phyloP scores from a whole-genome alignment of 1,140 invertebrate species.

The Lepidurus packardi region DNA sequence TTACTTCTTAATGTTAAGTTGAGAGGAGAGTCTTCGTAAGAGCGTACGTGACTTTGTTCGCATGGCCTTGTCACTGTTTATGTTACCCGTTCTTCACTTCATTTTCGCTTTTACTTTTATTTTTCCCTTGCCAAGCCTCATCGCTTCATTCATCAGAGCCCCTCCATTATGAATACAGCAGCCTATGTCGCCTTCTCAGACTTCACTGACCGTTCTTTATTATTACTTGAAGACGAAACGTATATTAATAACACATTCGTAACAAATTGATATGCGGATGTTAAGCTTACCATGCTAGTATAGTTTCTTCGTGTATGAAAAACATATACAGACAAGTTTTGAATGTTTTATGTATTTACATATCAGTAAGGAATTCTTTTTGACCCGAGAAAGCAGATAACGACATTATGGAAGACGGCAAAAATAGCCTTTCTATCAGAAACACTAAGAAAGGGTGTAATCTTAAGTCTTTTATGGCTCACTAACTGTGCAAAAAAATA shows the following conservation, averaged over 20 bases:
- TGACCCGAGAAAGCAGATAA: background rate
- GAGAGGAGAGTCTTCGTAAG: background rate
- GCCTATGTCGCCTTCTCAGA: no score
- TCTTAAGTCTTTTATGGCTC: background rate
- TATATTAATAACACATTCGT: no score
- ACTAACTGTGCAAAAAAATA: background rate
- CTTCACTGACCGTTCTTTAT: no score
- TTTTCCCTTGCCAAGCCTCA: background rate
- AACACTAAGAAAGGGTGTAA: background rate
- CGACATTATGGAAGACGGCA: background rate
- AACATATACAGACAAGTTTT: no score
- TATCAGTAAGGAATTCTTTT: no score
- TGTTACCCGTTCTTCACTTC: constrained; percentile 10
- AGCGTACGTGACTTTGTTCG: background rate
- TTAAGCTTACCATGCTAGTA: no score
- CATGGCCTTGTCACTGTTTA: constrained; percentile 3
- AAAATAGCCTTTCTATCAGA: background rate
- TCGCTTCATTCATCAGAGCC: background rate
- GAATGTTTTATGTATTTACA: no score
- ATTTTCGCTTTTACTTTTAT: background rate
- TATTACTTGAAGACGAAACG: no score
- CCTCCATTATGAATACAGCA: background rate
- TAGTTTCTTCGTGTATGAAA: no score
- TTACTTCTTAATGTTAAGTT: background rate
- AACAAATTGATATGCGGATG: no score